A percentile compares a stretch with the other conserved stretches of the same genome.
Conservation (phyloP, 2,888 invertebrate genomes). For the Drosophila mimica region DNA sequence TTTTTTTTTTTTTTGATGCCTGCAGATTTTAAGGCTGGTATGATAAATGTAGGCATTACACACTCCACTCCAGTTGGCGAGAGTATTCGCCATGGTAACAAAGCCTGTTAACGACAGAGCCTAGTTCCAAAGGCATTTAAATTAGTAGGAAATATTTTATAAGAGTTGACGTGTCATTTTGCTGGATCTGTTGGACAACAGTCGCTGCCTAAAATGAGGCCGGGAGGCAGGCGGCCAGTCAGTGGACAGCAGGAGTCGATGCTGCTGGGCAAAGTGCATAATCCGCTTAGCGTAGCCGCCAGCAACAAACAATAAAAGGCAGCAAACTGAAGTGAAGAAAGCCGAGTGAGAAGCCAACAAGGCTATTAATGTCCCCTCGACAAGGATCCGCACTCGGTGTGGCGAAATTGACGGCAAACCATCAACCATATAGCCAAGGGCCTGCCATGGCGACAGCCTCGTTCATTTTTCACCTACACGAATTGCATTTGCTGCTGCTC, state of each 20-base stretch:
- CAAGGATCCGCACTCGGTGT: conserved; percentile 11
- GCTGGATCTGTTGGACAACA: conserved; percentile 38
- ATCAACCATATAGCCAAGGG: not conserved
- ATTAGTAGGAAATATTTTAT: conserved; percentile 49
- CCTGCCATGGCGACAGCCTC: conserved; percentile 15
- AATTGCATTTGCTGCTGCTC: conserved; percentile 28
- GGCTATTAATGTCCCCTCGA: conserved; percentile 45
- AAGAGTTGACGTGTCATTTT: conserved; percentile 57
- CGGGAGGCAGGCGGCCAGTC: not conserved
- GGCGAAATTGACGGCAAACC: conserved; percentile 13
- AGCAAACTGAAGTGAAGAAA: conserved; percentile 18
- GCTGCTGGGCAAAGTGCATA: conserved; percentile 50
- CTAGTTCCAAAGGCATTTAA: conserved; percentile 34
- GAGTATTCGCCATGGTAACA: conserved; percentile 5
- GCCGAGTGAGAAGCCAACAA: conserved; percentile 32
- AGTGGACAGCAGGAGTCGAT: not conserved
- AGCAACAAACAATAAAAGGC: conserved; percentile 33
- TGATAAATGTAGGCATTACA: conserved; percentile 38
- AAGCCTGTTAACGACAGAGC: conserved; percentile 22
- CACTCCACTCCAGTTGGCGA: conserved; percentile 5
- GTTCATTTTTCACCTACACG: conserved; percentile 38
- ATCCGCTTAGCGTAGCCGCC: conserved; percentile 52
- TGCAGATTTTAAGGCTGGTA: conserved; percentile 21
- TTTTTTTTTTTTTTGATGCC: not conserved
- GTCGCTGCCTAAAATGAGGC: conserved; percentile 4